phyloP scores from a whole-genome alignment of 2,888 invertebrate species.

The Lasioglossum calceatum region DNA sequence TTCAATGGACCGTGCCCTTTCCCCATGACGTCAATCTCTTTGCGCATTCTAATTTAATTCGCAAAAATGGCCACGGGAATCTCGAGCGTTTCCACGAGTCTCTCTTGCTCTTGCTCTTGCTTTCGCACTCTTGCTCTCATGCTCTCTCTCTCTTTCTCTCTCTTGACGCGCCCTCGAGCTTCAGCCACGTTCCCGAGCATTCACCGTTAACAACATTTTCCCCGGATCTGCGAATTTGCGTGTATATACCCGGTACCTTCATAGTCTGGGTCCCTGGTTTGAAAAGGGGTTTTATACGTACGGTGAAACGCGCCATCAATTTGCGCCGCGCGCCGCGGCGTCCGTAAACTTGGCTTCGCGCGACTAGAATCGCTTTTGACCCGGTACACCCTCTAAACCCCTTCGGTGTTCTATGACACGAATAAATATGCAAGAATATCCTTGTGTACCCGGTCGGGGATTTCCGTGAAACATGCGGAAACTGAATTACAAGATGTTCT shows the following conservation, averaged over 20 bases:
- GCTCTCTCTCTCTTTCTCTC: neutral
- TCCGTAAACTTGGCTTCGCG: slow-evolving; percentile 21
- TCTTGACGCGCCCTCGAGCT: slow-evolving; percentile 4
- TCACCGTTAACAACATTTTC: slow-evolving; percentile 39
- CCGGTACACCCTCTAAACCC: slow-evolving; percentile 5
- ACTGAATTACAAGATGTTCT: slow-evolving; percentile 12
- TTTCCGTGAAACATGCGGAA: slow-evolving; percentile 9
- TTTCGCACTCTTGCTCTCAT: neutral
- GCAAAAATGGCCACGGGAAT: slow-evolving; percentile 40
- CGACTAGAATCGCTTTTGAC: slow-evolving; percentile 13
- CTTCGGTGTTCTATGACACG: neutral
- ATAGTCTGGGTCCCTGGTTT: neutral
- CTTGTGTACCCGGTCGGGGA: neutral
- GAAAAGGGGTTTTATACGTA: slow-evolving; percentile 6
- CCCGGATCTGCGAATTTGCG: slow-evolving; percentile 14
- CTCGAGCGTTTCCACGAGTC: slow-evolving; percentile 27
- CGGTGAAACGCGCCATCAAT: slow-evolving; percentile 20
- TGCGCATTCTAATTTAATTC: slow-evolving; percentile 52
- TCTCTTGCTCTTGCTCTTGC: neutral
- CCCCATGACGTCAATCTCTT: slow-evolving; percentile 39
- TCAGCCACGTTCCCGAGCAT: slow-evolving; percentile 20
- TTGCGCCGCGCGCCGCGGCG: neutral
- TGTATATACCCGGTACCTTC: neutral
- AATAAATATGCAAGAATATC: slow-evolving; percentile 24
- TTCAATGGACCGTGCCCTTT: slow-evolving; percentile 43